Evolutionary conservation across 2,113 vertebrate species (phyloP).

Genomic region (Nothobranchius kuhntae): DNA sequence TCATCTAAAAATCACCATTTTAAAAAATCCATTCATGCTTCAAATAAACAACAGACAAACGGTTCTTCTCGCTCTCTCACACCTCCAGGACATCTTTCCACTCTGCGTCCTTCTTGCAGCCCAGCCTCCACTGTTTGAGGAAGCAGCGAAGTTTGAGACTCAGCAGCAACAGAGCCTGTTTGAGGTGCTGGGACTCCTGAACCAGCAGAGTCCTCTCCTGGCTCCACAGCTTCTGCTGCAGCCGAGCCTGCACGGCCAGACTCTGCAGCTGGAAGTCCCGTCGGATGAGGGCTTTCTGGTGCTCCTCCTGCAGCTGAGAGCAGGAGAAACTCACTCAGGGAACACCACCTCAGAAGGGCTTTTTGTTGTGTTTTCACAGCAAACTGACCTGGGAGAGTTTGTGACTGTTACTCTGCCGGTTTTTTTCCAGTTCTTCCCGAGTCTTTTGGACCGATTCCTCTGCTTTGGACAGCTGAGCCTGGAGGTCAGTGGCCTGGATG

Average conservation of each 20-base stretch:
- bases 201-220: slow-evolving; percentile 93
- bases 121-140: slow-evolving; percentile 93
- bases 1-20: slow-evolving; percentile 79
- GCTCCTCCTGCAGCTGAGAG: slow-evolving; percentile 90
- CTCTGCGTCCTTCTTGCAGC: slow-evolving; percentile 86
- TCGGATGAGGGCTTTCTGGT: slow-evolving; percentile 90
- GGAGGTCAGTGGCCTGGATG: slow-evolving; percentile 83
- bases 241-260: slow-evolving; percentile 88
- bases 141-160: slow-evolving; percentile 98
- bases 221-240: slow-evolving; percentile 96
- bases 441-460: slow-evolving; percentile 81
- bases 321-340: background rate
- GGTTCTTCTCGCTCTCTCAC: slow-evolving; percentile 15
- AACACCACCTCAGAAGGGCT: background rate
- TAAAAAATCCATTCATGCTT: background rate
- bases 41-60: no score
- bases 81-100: slow-evolving; percentile 93
- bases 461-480: slow-evolving; percentile 81
- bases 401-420: slow-evolving; percentile 82
- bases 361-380: background rate
- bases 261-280: slow-evolving; percentile 97
- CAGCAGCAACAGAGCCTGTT: slow-evolving; percentile 91
- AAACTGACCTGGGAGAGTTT: slow-evolving; percentile 86
- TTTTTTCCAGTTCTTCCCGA: slow-evolving; percentile 85
- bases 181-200: slow-evolving; percentile 95